phyloP scores from a whole-genome alignment of 2,797 vertebrate genomes.

The Hemitrygon akajei region DNA sequence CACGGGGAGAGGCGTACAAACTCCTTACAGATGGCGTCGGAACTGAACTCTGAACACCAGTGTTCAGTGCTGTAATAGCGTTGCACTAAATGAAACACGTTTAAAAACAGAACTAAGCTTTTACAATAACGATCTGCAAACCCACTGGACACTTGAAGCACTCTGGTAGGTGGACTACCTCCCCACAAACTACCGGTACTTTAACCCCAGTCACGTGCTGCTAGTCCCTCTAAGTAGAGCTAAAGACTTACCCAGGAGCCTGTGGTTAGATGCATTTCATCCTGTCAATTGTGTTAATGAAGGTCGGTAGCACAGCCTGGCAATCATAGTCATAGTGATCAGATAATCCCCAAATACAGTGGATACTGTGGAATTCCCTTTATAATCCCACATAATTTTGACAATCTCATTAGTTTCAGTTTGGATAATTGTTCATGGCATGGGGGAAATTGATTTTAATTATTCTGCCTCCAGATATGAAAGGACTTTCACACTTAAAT shows the following conservation, averaged over 20 bases:
- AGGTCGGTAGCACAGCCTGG: neutral
- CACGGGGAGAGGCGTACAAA: no score
- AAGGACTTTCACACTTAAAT: constrained; percentile 16
- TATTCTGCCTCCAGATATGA: neutral
- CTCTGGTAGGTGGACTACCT: neutral
- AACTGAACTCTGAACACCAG: no score
- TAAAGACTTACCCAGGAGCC: no score
- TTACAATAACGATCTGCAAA: neutral
- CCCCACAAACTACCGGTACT: neutral
- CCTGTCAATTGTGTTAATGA: neutral
- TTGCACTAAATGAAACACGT: neutral
- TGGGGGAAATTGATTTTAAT: constrained; percentile 16
- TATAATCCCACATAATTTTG: neutral
- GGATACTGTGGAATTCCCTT: neutral
- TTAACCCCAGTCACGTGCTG: neutral
- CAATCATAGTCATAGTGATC: neutral
- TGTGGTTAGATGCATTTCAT: neutral
- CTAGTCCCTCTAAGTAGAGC: neutral
- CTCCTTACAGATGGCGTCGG: no score
- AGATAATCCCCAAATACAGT: neutral
- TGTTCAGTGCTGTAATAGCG: no score
- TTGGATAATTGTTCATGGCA: neutral
- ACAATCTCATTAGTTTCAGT: neutral
- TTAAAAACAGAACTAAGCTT: neutral
- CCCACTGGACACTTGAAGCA: neutral